These are phyloP conservation scores for Eupsittula cactorum DNA, from an alignment of 2,113 vertebrate species.

Conservation along the genomic window DNA sequence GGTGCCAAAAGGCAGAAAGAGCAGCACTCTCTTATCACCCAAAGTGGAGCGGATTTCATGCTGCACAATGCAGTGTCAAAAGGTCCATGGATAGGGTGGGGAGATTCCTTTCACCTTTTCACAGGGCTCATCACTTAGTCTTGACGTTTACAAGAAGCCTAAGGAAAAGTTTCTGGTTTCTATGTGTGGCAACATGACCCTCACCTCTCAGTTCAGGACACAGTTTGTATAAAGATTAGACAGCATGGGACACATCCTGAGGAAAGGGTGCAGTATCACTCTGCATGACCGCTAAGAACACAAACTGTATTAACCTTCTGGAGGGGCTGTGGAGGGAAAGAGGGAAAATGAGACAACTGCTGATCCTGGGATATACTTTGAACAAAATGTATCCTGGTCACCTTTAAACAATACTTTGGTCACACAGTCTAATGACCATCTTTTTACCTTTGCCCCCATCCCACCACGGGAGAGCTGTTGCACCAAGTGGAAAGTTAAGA, in stretches of 20 bases:
- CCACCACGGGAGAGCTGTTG: neutral
- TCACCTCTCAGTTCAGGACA: constrained; percentile 35
- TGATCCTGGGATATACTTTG: neutral
- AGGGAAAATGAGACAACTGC: neutral
- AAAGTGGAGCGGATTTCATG: neutral
- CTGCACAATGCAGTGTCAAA: constrained; percentile 4
- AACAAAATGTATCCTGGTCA: neutral
- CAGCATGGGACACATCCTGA: constrained; percentile 58
- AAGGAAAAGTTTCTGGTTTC: constrained; percentile 50
- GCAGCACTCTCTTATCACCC: neutral
- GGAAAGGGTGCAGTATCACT: constrained; percentile 69
- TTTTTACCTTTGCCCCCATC: neutral
- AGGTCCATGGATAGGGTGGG: constrained; percentile 21
- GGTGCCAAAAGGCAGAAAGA: constrained; percentile 44
- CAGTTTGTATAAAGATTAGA: constrained; percentile 44
- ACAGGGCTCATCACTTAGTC: constrained; percentile 41
- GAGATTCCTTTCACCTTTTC: constrained; percentile 28
- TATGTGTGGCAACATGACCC: neutral
- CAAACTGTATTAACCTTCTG: neutral
- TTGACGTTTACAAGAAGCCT: constrained; percentile 50
- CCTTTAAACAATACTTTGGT: neutral
- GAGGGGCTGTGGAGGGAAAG: neutral
- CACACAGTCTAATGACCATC: neutral
- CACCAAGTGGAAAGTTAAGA: neutral
- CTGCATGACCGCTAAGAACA: neutral